A percentile compares a stretch with the other conserved stretches of the same genome.
These are phyloP conservation scores for Cataglyphis hispanica DNA, from an alignment of 1,140 invertebrate species.

Conservation along the genomic window DNA sequence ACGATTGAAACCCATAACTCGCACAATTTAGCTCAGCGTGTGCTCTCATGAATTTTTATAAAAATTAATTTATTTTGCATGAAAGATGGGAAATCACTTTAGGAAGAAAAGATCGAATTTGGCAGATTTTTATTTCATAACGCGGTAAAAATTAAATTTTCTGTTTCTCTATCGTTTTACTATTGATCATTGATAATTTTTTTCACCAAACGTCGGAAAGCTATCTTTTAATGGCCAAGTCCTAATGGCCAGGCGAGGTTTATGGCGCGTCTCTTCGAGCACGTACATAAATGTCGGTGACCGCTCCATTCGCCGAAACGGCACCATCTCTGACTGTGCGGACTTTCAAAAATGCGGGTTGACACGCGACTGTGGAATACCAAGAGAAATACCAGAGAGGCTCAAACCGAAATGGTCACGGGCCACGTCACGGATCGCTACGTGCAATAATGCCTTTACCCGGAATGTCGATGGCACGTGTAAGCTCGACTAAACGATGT, in stretches of 20 bases:
- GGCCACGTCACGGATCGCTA: conserved; percentile 59
- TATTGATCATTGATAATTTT: neutral
- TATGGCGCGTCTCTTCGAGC: neutral
- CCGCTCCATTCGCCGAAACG: conserved; percentile 28
- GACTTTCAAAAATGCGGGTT: conserved; percentile 19
- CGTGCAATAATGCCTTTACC: conserved; percentile 65
- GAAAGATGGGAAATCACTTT: neutral
- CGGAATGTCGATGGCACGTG: conserved; percentile 69
- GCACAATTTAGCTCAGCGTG: conserved; percentile 5
- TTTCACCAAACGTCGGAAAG: neutral
- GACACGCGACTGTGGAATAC: conserved; percentile 17
- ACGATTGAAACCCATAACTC: conserved; percentile 7
- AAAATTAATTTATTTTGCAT: conserved; percentile 42
- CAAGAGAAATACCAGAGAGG: conserved; percentile 52
- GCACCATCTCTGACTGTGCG: neutral
- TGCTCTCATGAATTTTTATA: conserved; percentile 34
- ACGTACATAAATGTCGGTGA: conserved; percentile 25
- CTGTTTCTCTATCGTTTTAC: no score
- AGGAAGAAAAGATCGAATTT: neutral
- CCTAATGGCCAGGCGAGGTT: neutral
- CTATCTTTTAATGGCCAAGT: neutral
- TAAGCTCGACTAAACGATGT: conserved; percentile 78
- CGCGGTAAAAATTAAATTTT: neutral
- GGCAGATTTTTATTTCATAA: neutral
- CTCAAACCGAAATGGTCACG: conserved; percentile 63